Evolutionary conservation across 2,113 vertebrate genomes (phyloP), one percentile per base, ranked within the genome.

Genomic region (Rhagologus leucostigma): DNA sequence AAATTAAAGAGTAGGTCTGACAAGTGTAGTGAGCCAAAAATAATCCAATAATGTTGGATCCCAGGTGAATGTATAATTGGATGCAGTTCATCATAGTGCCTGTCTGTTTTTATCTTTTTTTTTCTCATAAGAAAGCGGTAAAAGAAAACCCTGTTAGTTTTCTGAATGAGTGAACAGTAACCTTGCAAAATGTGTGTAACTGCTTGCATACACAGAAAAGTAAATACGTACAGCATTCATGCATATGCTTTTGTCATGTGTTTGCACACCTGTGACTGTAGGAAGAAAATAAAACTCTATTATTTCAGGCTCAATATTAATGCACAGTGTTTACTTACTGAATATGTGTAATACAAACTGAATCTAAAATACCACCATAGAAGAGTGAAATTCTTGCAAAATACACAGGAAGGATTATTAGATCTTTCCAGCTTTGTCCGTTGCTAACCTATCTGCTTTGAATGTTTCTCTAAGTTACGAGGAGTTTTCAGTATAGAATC

Each of bases 111-210:
- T 57, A 14, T 49, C n/a, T 41, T 60, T 65, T 86, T 85, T 95
- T 86, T 71, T 17, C 63, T 78, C 68, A 19, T 74, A 90, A 77
- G 73, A n/a, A 92, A 87, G 60, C 0, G 0, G 64, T 76, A 50
- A 85, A 93, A 85, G 80, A 86, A 92, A 92, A 18, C 33, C 67
- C 84, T 89, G 87, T 44, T 82, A 55, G 35, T 85, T 92, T 96
- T 96, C 93, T 96, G 95, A 95, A 73, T 94, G 88, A 92, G 75
- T 71, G 93, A 96, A 86, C 80, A 96, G 86, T 49, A 93, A 76
- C 73, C 70, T 89, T 93, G 77, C 94, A 90, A 94, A 93, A 94
- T 77, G 52, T 69, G 52, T 79, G 47, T 71, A 87, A 91, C 79
- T 80, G 87, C 86, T 85, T 57, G 37, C 88, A 88, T 79, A 77